phyloP scores from a whole-genome alignment of 2,797 vertebrate species.

The Chrosomus eos region DNA sequence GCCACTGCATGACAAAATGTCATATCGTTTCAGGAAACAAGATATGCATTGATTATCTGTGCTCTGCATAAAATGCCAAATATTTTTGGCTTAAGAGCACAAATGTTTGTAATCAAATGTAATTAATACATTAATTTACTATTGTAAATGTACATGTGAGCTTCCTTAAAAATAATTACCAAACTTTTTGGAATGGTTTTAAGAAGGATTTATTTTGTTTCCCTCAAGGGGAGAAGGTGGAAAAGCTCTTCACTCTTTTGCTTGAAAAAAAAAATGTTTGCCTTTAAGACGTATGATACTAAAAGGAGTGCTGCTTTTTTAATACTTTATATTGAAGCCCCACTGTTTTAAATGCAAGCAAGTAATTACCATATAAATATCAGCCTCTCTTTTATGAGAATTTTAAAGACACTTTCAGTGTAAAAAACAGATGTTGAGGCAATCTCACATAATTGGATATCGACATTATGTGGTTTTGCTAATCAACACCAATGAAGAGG shows the following conservation, averaged over 20 bases:
- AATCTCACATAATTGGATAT: conserved; percentile 67
- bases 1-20: conserved; percentile 33
- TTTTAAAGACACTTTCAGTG: conserved; percentile 62
- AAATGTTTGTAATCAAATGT: neutral
- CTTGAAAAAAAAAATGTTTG: conserved; percentile 25
- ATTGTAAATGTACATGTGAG: neutral
- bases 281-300: conserved; percentile 29
- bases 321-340: conserved; percentile 52
- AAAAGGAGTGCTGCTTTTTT: conserved; percentile 45
- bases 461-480: conserved; percentile 62
- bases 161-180: neutral
- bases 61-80: neutral
- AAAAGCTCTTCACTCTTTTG: conserved; percentile 18
- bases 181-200: neutral
- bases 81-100: neutral
- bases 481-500: conserved; percentile 67
- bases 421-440: conserved; percentile 66
- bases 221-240: neutral
- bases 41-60: conserved; percentile 4
- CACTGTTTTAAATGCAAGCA: conserved; percentile 61
- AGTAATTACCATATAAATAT: conserved; percentile 69
- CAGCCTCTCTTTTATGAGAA: conserved; percentile 59
- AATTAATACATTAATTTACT: neutral
- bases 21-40: conserved; percentile 3
- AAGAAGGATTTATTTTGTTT: neutral